Evolutionary conservation across 2,888 invertebrate genomes (phyloP), one percentile per base, ranked within the genome.

Genomic region (Sinodicranocentrus sp.): DNA sequence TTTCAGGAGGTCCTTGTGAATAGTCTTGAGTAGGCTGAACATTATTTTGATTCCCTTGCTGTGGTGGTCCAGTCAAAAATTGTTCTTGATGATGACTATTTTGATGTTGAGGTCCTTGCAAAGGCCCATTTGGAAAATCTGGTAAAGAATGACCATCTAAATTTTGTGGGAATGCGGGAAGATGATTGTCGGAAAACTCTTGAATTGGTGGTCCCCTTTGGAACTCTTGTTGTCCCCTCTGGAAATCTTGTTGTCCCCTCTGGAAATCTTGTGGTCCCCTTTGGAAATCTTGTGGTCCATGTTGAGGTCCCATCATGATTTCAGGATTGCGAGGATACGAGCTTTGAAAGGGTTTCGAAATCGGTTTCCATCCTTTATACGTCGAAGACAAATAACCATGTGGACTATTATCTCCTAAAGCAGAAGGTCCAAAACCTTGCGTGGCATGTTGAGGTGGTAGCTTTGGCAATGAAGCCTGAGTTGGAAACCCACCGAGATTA

Each of bases 281-380:
- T 43, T 63, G 72, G 28, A 52, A 70, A 33, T 39, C 57, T 1
- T 57, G 39, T 8, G 21, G 48, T 5, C 43, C 65, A 6, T 26
- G 33, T 39, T 39, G 68, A 19, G 17, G 19, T 71, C 15, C n/a
- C 10, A 8, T 10, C 23, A 33, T 23, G 10, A 2, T 23, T 44
- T 73, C 77, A 19, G 76, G 82, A 19, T n/a, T 65, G 1, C 84
- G 78, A 10, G 78, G 77, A 68, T 87, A 86, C 0, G 84, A 67
- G 52, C 71, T 82, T 61, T 85, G 85, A 28, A 82, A 86, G 0
- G 89, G 89, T 54, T 87, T 86, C 6, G 85, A 83, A 79, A 89
- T 88, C 0, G 89, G 89, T 33, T 86, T 86, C 89, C 89, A 89
- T 43, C 89, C 89, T 76, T 88, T 88, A 82, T 88, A 89, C 5